Evolutionary conservation across 2,888 invertebrate species (phyloP).

Genomic region (Noctua pronuba): DNA sequence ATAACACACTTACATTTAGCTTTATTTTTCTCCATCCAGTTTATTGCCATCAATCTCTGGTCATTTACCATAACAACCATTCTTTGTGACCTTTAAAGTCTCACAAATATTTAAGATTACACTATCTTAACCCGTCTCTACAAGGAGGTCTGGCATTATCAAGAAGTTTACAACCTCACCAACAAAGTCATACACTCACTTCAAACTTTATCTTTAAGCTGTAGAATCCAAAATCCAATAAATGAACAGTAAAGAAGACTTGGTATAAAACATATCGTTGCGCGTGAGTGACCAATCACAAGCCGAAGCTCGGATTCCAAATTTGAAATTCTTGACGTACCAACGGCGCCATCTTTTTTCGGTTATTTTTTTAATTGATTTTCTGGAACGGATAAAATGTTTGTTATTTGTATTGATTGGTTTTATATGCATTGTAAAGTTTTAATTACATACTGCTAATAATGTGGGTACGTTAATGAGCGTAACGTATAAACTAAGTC

Average conservation of each 20-base stretch:
- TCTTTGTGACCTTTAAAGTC: constrained; percentile 72
- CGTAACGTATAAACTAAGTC: not conserved
- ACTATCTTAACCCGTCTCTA: constrained; percentile 77
- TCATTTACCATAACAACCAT: constrained; percentile 61
- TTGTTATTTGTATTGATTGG: constrained; percentile 49
- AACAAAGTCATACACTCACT: constrained; percentile 20
- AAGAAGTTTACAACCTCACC: constrained; percentile 64
- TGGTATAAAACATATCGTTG: constrained; percentile 71
- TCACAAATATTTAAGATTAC: constrained; percentile 81
- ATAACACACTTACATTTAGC: constrained; percentile 39
- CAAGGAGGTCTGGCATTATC: constrained; percentile 76
- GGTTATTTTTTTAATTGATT: constrained; percentile 63
- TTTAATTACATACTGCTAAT: constrained; percentile 39
- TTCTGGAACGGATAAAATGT: constrained; percentile 58
- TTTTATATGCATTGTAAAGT: constrained; percentile 45
- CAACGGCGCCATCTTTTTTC: constrained; percentile 77
- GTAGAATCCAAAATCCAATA: constrained; percentile 57
- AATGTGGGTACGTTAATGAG: constrained; percentile 5
- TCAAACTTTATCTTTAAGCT: constrained; percentile 32
- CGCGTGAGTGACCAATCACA: constrained; percentile 79
- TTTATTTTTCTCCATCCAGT: constrained; percentile 51
- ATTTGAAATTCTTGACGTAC: constrained; percentile 80
- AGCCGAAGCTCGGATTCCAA: constrained; percentile 76
- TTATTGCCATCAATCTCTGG: constrained; percentile 58
- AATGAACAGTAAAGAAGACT: constrained; percentile 25